Evolutionary conservation across 2,888 invertebrate genomes (phyloP).

Genomic region (Drosophila formosana): DNA sequence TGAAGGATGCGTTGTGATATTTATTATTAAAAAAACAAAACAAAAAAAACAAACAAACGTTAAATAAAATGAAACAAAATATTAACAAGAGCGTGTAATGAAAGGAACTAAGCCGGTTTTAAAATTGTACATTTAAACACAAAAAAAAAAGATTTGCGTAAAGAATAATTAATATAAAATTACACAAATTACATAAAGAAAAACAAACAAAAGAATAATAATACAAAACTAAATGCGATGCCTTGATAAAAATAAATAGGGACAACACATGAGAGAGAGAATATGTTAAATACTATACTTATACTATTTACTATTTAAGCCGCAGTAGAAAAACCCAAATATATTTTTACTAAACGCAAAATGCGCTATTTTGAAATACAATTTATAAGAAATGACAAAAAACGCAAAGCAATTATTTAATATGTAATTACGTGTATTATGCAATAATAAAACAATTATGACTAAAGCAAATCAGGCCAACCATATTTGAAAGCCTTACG

Average conservation of each 20-base stretch:
- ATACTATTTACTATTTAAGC: constrained; percentile 62
- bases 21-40: constrained; percentile 82
- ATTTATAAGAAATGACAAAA: constrained; percentile 73
- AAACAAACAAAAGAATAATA: constrained; percentile 30
- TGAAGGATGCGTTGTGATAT: constrained; percentile 85
- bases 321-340: constrained; percentile 76
- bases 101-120: constrained; percentile 76
- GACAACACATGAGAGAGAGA: constrained; percentile 51
- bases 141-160: constrained; percentile 33
- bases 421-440: constrained; percentile 74
- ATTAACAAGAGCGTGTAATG: constrained; percentile 67
- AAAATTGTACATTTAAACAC: constrained; percentile 76
- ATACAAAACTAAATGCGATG: constrained; percentile 60
- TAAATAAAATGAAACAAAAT: constrained; percentile 41
- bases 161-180: constrained; percentile 17
- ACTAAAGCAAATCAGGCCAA: constrained; percentile 39
- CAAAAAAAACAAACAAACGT: constrained; percentile 53
- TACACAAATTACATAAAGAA: constrained; percentile 12
- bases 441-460: constrained; percentile 40
- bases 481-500: constrained; percentile 36
- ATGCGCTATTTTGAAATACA: constrained; percentile 78
- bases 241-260: constrained; percentile 67
- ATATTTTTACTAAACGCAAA: constrained; percentile 79
- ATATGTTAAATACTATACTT: constrained; percentile 53
- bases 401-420: constrained; percentile 77